Evolutionary conservation across 1,140 invertebrate species (phyloP).

Genomic region (Caenorhabditis inopinata): DNA sequence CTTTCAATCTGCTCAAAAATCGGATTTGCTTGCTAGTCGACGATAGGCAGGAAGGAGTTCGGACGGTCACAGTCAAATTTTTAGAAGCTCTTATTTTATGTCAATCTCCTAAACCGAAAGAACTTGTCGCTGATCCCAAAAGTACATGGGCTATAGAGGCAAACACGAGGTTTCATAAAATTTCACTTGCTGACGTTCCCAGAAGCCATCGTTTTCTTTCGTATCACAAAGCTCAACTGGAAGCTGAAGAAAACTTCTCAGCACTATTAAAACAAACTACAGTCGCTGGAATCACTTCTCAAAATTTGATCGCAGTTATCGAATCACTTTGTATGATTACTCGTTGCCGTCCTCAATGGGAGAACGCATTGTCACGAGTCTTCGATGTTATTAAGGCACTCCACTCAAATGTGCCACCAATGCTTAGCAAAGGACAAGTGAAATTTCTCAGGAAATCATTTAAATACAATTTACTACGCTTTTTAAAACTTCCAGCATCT

Average conservation of each 20-base stretch:
- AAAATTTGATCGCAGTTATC: neutral
- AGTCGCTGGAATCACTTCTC: neutral
- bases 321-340: neutral
- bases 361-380: conserved; percentile 1
- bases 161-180: neutral
- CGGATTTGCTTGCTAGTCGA: neutral
- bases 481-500: neutral
- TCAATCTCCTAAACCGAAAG: neutral
- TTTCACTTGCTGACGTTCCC: neutral
- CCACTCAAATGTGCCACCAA: neutral
- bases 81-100: neutral
- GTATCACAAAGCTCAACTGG: neutral
- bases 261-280: neutral
- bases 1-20: neutral
- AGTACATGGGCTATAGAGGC: neutral
- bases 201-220: neutral
- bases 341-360: neutral
- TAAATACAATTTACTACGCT: neutral
- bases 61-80: neutral
- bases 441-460: conserved; percentile 9
- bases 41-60: neutral
- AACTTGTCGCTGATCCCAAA: neutral
- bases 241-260: neutral
- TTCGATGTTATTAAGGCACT: conserved; percentile 3
- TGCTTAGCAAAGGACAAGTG: conserved; percentile 10